Base-by-base conservation (phyloP, 2,797 vertebrate genomes). In the Sylvia borin region DNA sequence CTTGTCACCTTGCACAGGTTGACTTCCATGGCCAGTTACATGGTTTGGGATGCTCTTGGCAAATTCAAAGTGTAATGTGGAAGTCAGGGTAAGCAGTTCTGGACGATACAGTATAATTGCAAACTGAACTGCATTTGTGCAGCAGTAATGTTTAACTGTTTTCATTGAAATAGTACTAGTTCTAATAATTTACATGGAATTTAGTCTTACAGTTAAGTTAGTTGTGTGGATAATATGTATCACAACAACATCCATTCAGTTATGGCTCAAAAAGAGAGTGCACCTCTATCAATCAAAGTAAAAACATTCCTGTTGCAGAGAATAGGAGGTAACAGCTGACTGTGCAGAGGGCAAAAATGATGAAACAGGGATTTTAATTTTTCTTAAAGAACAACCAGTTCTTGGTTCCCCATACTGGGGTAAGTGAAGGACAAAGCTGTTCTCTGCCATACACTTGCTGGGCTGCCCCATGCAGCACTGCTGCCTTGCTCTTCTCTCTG, bases 1-100 rank as follows among this genome's bases (percentile, higher is more conserved):
- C 18, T 53, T 73, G 11, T 61, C 2, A 0, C 20, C 24, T 66
- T 54, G 25, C 0, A 0, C 0, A 1, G 11, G 32, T n/a, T 62
- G 26, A 42, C 22, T 86, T 92, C 43, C 4, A 8, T 16, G 16
- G 10, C 31, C 11, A 31, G 31, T 75, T 88, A 27, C 0, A 0
- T 43, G 43, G 14, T 90, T 68, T 84, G 50, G 18, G 66, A 75
- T 13, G 5, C 47, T 64, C 10, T 34, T 62, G 51, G 40, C 26
- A 55, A 75, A 76, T 81, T 18, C 22, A 2, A 25, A 86, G 11
- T 60, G 40, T 17, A 32, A 3, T 15, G 21, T 75, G n/a, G 9
- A 51, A 55, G 22, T 48, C 0, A 0, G 29, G 19, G 8, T 68
- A 65, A 45, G 53, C 11, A 5, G 17, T 67, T 80, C 50, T 72